Evolutionary conservation across 2,113 vertebrate genomes (phyloP).

Genomic region (Cyanoramphus novaezelandiae): DNA sequence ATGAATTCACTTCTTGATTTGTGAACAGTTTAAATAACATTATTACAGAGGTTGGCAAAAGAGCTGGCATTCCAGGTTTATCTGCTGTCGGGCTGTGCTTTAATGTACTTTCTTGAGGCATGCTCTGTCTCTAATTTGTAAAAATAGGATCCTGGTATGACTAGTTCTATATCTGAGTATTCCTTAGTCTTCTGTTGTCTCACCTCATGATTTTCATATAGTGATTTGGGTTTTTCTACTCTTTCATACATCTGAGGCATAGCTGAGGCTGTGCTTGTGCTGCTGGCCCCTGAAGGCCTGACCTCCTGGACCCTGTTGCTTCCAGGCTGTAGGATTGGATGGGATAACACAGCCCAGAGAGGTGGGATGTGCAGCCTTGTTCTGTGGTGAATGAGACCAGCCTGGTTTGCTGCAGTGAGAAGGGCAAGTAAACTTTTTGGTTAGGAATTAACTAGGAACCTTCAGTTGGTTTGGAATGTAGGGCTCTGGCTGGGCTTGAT

Average conservation of each 20-base stretch:
- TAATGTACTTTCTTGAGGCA: constrained; percentile 4
- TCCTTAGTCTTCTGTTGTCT: constrained; percentile 31
- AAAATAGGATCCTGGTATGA: constrained; percentile 14
- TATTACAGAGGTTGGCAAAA: background rate
- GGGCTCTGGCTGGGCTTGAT: background rate
- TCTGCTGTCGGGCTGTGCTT: background rate
- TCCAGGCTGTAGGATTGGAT: constrained; percentile 23
- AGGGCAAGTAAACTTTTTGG: background rate
- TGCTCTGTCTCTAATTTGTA: background rate
- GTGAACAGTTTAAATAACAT: background rate
- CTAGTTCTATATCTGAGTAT: constrained; percentile 41
- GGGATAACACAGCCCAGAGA: background rate
- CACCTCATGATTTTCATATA: constrained; percentile 8
- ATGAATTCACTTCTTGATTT: background rate
- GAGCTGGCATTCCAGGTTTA: constrained; percentile 22
- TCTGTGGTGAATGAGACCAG: constrained; percentile 18
- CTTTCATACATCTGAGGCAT: constrained; percentile 2
- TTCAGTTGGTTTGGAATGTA: background rate
- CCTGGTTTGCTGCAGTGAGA: background rate
- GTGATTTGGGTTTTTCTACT: background rate
- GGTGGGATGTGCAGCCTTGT: constrained; percentile 8
- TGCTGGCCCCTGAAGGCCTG: constrained; percentile 5
- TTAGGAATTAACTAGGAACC: background rate
- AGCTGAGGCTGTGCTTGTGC: constrained; percentile 32
- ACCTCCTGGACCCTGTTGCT: constrained; percentile 51